A percentile compares a stretch with the other conserved stretches of the same genome.
These are phyloP conservation scores for Diglossa cyanea DNA, from an alignment of 2,797 vertebrate genomes.

Conservation along the genomic window DNA sequence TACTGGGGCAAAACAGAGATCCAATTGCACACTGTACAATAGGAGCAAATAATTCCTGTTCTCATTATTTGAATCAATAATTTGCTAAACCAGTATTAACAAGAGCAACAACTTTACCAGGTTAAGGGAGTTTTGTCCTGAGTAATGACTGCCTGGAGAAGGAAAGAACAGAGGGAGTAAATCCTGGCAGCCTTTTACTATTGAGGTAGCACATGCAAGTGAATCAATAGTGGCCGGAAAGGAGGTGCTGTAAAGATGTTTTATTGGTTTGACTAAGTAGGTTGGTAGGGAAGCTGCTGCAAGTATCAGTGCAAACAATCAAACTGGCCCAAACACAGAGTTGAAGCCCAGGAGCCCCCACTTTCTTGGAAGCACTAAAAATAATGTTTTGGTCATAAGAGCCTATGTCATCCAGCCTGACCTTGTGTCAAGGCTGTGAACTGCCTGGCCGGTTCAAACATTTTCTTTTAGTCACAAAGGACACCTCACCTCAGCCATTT, in stretches of 20 bases:
- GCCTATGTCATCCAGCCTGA: neutral
- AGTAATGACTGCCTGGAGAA: slow-evolving; percentile 73
- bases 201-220: slow-evolving; percentile 72
- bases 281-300: slow-evolving; percentile 58
- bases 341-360: slow-evolving; percentile 9
- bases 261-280: slow-evolving; percentile 73
- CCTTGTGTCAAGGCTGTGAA: neutral
- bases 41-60: slow-evolving; percentile 70
- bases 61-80: slow-evolving; percentile 76
- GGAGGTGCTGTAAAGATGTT: slow-evolving; percentile 74
- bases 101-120: slow-evolving; percentile 72
- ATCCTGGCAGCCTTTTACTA: slow-evolving; percentile 77
- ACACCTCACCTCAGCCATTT: neutral
- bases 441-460: neutral
- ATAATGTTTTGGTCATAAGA: neutral
- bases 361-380: neutral
- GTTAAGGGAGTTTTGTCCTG: slow-evolving; percentile 72
- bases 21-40: slow-evolving; percentile 54
- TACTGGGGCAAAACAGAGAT: slow-evolving; percentile 69
- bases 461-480: neutral
- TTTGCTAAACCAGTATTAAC: slow-evolving; percentile 77
- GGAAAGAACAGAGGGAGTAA: slow-evolving; percentile 73
- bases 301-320: slow-evolving; percentile 48
- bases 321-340: slow-evolving; percentile 6
- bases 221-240: slow-evolving; percentile 78